Conservation (phyloP, 2,888 invertebrate species). For the Drepanosiphum platanoidis region DNA sequence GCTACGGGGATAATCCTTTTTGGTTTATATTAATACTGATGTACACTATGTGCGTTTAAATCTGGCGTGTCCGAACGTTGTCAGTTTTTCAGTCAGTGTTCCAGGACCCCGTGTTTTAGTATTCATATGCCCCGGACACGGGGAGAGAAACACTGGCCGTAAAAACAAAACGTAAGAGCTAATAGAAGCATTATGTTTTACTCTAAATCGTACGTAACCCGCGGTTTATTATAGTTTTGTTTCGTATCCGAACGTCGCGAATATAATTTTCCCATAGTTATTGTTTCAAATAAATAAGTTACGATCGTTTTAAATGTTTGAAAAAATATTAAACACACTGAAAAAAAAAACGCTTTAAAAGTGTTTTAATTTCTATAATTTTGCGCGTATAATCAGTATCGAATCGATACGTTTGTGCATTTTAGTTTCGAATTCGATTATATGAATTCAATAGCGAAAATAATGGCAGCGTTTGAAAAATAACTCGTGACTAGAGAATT, state of each 20-base stretch:
- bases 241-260: neutral
- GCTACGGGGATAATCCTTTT: conserved; percentile 58
- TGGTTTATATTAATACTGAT: conserved; percentile 60
- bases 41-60: conserved; percentile 54
- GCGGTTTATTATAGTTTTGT: neutral
- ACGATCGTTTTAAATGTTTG: too few species aligned
- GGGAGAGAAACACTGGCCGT: neutral
- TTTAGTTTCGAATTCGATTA: too few species aligned
- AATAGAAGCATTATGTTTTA: neutral
- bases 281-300: too few species aligned
- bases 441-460: too few species aligned
- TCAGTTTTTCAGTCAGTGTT: conserved; percentile 52
- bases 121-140: conserved; percentile 18
- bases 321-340: too few species aligned
- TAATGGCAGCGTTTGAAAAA: neutral
- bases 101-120: conserved; percentile 20
- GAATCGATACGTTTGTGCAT: neutral
- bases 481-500: too few species aligned
- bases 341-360: too few species aligned
- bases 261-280: too few species aligned
- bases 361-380: neutral
- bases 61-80: conserved; percentile 59
- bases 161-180: conserved; percentile 12
- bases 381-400: neutral
- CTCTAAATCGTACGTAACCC: neutral